Base-by-base conservation (phyloP, 1,140 invertebrate species). In the Samia ricini region DNA sequence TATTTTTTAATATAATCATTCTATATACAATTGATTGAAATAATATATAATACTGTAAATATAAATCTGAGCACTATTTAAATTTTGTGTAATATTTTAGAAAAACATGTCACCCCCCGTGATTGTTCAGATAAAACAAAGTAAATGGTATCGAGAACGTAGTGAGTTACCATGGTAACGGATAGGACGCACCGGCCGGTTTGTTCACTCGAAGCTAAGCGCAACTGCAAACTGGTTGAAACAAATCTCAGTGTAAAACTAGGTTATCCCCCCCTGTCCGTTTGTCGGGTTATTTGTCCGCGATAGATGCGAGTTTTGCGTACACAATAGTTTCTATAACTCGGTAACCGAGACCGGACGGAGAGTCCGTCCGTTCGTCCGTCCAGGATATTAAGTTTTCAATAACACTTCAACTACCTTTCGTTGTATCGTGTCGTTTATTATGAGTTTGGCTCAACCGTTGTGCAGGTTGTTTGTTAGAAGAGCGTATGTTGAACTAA, bases 241-340 rank as follows among this genome's bases (percentile, higher is more conserved):
- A 76, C 70, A 72, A 76, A 76, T 71, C 68, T 67, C 52, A 23
- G 21, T 21, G 55, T 56, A 64, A 52, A 72, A 76, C 61, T 72
- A 56, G 70, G 73, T 70, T 72, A 76, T 71, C 72, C 67, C 69
- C 69, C 69, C 72, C 69, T 69, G 63, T 68, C 70, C 57, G 64
- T 61, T 66, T 68, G 69, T 66, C 61, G 64, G 66, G 57, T n/a
- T 67, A 71, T 74, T 74, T 74, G 71, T 70, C 68, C 12, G 60
- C 71, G 62, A 64, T 66, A 62, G 56, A 65, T 55, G 49, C 52
- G 55, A 60, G 57, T 62, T 60, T 56, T 54, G 60, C 56, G 56
- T 42, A 52, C 48, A 49, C 60, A 42, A 59, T 60, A 19, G 60
- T 26, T 61, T 50, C 33, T 60, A 58, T 66, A 66, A 62, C 64